phyloP scores from a whole-genome alignment of 2,888 invertebrate species.

The Tipula vernalis region DNA sequence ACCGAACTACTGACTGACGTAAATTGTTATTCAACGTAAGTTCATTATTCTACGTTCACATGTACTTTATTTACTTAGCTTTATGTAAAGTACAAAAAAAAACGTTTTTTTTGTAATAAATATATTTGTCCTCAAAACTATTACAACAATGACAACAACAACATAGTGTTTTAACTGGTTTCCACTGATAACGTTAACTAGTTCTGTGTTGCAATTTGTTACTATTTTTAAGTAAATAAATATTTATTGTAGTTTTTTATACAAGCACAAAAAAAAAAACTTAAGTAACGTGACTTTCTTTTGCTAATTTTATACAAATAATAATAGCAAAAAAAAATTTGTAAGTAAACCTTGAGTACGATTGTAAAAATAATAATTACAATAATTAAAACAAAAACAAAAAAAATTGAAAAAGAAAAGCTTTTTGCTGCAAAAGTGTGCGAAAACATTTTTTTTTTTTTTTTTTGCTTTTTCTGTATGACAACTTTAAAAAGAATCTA shows the following conservation, averaged over 20 bases:
- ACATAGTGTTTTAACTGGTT: not conserved
- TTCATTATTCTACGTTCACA: not conserved
- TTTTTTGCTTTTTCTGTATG: not conserved
- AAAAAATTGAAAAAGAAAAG: not conserved
- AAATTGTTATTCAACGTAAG: not conserved
- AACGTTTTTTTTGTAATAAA: not conserved
- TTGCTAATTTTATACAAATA: not conserved
- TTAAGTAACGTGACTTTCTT: slow-evolving; percentile 4
- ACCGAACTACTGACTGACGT: not conserved
- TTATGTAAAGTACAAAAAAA: not conserved
- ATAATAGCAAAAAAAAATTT: not conserved
- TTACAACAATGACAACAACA: not conserved
- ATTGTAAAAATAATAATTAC: not conserved
- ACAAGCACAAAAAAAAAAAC: not conserved
- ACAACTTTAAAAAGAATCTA: not conserved
- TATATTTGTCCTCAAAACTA: not conserved
- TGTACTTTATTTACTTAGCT: not conserved
- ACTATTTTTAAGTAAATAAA: not conserved
- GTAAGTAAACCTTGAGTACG: not conserved
- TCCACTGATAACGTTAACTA: not conserved
- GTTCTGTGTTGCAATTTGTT: not conserved
- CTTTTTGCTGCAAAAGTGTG: not conserved
- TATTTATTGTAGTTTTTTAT: not conserved
- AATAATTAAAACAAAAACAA: not conserved
- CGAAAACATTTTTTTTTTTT: not conserved